Percentiles rank a stretch among this genome's conserved stretches.
Conservation (phyloP, 2,113 vertebrate genomes). For the Microcebus jonahi region DNA sequence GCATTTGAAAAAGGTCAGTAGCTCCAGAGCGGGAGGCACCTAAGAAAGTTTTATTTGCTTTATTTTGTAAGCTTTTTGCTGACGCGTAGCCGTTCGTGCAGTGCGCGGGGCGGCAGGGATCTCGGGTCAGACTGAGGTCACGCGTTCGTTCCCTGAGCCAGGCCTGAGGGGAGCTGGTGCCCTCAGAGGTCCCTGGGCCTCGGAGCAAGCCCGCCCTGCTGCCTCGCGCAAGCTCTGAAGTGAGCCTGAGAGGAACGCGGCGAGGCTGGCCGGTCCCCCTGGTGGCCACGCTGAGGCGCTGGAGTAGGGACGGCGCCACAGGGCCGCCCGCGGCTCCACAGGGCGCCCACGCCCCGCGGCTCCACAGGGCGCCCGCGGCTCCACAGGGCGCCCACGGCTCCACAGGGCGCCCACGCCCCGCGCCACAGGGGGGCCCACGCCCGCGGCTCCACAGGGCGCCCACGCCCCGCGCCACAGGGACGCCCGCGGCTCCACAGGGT, state of each 20-base stretch:
- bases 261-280: not conserved
- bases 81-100: too few relatives aligned
- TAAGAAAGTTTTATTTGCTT: not conserved
- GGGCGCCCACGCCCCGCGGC: too few relatives aligned
- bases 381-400: not conserved
- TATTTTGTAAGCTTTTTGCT: not conserved
- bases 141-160: not conserved
- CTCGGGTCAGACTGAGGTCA: not conserved
- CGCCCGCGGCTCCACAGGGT: too few relatives aligned
- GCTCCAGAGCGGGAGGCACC: not conserved
- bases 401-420: too few relatives aligned
- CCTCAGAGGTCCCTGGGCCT: not conserved
- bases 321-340: not conserved
- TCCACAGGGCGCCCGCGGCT: too few relatives aligned
- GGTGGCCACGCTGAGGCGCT: not conserved
- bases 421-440: too few relatives aligned
- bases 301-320: not conserved
- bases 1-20: not conserved
- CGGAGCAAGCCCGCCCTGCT: not conserved
- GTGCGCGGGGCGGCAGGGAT: accelerated
- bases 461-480: too few relatives aligned
- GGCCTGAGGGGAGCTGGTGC: not conserved
- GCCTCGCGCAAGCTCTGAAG: not conserved
- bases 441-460: too few relatives aligned
- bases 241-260: not conserved